A percentile compares a stretch with the other conserved stretches of the same genome.
Evolutionary conservation across 2,888 invertebrate genomes (phyloP).

Genomic region (Halictus ligatus): DNA sequence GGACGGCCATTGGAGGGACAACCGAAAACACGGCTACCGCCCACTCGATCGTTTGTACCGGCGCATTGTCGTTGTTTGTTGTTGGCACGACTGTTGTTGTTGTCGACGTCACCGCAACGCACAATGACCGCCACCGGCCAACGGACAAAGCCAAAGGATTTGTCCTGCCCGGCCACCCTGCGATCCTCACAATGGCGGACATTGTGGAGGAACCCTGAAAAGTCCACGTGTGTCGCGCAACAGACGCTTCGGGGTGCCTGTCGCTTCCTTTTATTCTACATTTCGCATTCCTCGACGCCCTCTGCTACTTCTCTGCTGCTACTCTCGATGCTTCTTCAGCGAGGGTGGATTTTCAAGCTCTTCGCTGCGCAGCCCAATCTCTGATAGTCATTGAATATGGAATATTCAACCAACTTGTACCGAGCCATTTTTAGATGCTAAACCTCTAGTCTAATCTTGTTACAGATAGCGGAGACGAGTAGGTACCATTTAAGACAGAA

Average conservation of each 20-base stretch:
- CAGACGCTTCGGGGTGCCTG: conserved; percentile 34
- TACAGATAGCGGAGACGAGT: too few species aligned
- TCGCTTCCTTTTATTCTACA: conserved; percentile 16
- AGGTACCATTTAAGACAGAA: too few species aligned
- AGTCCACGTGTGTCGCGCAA: conserved; percentile 65
- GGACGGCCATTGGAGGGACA: conserved; percentile 55
- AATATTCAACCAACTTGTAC: not conserved
- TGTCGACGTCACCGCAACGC: conserved; percentile 62
- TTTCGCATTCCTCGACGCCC: conserved; percentile 7
- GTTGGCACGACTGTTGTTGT: conserved; percentile 49
- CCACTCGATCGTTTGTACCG: conserved; percentile 73
- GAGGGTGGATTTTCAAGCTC: not conserved
- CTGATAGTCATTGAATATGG: not conserved
- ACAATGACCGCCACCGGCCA: conserved; percentile 64
- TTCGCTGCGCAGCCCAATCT: not conserved
- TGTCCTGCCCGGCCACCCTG: conserved; percentile 65
- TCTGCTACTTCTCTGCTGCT: not conserved
- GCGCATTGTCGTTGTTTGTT: conserved; percentile 66
- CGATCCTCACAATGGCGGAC: conserved; percentile 62
- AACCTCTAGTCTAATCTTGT: too few species aligned
- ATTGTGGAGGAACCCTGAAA: conserved; percentile 21
- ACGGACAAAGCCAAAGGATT: conserved; percentile 75
- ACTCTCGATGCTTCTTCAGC: not conserved
- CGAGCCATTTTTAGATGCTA: too few species aligned
- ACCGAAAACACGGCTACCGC: conserved; percentile 77